These are phyloP conservation scores for Ypsolopha sequella DNA, from an alignment of 2,888 invertebrate species.

Conservation along the genomic window DNA sequence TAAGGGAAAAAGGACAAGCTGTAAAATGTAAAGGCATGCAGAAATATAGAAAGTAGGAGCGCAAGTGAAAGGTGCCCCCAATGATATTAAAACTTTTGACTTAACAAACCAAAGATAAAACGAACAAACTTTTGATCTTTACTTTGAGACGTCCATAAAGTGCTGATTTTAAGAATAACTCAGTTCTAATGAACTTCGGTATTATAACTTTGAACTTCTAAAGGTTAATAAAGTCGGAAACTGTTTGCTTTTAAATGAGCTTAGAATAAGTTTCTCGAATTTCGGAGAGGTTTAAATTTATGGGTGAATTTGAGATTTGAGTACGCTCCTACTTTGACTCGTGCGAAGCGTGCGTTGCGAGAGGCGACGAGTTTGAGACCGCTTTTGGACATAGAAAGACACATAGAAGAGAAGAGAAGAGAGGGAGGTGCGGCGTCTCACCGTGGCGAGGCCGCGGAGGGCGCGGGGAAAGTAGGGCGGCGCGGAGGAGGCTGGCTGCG, in stretches of 20 bases:
- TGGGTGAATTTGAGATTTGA: no score
- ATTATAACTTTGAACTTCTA: not conserved
- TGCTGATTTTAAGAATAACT: not conserved
- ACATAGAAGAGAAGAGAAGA: conserved; percentile 45
- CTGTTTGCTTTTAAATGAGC: conserved; percentile 5
- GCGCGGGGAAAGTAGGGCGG: conserved; percentile 67
- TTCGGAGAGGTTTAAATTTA: no score
- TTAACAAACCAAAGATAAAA: not conserved
- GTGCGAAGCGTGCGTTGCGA: conserved; percentile 66
- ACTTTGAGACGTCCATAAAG: not conserved
- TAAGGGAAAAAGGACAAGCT: conserved; percentile 34
- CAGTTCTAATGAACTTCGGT: not conserved
- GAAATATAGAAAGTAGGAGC: conserved; percentile 60
- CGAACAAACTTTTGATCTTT: not conserved
- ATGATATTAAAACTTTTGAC: not conserved
- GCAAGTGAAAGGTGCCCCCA: conserved; percentile 11
- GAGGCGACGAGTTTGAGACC: conserved; percentile 27
- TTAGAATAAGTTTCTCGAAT: no score
- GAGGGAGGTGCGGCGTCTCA: conserved; percentile 63
- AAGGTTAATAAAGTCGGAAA: not conserved
- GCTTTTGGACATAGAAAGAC: conserved; percentile 26
- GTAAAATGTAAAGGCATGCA: conserved; percentile 48
- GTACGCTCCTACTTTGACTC: conserved; percentile 65
- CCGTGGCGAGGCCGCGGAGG: conserved; percentile 46
- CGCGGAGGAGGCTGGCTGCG: conserved; percentile 66